phyloP scores from a whole-genome alignment of 2,797 vertebrate genomes.

The Odontamblyopus lacepedii region DNA sequence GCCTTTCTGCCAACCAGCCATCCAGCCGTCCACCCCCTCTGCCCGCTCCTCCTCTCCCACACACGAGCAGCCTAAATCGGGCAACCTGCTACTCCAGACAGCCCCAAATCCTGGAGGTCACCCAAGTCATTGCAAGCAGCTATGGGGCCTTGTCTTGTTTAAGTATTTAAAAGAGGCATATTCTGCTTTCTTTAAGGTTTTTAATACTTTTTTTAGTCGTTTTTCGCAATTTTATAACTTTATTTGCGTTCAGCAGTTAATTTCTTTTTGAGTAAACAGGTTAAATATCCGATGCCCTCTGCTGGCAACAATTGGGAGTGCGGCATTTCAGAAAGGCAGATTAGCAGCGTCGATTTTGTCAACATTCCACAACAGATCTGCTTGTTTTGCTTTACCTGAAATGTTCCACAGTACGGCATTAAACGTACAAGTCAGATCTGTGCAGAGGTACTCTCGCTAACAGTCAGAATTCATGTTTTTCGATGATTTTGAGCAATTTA shows the following conservation, averaged over 20 bases:
- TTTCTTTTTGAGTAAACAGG: not conserved
- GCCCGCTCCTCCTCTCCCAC: constrained; percentile 41
- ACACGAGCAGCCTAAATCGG: constrained; percentile 36
- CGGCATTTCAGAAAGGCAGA: not conserved
- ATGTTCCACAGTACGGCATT: not conserved
- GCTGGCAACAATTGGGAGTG: not conserved
- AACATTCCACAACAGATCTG: too few relatives aligned
- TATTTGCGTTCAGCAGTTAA: not conserved
- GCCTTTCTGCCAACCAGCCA: constrained; percentile 67
- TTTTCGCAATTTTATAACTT: not conserved
- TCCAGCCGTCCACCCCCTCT: constrained; percentile 66
- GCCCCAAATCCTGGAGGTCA: constrained; percentile 53
- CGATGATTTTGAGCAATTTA: not conserved
- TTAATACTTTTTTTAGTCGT: not conserved
- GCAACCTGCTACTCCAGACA: constrained; percentile 31
- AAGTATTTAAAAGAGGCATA: not conserved
- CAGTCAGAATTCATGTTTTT: not conserved
- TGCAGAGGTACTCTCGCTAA: not conserved
- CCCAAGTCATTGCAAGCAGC: constrained; percentile 51
- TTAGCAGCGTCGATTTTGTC: not conserved
- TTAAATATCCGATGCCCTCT: not conserved
- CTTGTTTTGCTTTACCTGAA: too few relatives aligned
- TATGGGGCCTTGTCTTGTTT: constrained; percentile 43
- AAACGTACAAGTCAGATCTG: not conserved
- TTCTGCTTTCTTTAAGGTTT: not conserved